Base-by-base conservation (phyloP, 2,797 vertebrate genomes). In the Manis pentadactyla region DNA sequence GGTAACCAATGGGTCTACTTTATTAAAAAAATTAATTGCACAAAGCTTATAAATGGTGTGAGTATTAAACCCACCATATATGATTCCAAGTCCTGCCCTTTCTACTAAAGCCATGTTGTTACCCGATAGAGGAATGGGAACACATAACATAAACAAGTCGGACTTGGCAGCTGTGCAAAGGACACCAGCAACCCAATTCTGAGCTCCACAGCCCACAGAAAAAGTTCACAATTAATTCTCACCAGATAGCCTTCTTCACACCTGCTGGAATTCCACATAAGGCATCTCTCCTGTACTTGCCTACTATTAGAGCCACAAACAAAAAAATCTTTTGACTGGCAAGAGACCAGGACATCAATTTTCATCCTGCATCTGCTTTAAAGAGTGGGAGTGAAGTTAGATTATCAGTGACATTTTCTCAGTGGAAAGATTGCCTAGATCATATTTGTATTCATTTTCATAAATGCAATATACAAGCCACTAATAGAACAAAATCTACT, bases 401-500 rank as follows among this genome's bases (percentile, higher is more conserved):
- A 94, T 91, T 94, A 97, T 96, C 59, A 9, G 90, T 96, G 97
- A 97, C 98, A 98, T 97, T 96, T 31, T 95, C 97, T 96, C 93
- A 51, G 92, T 90, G 78, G 34, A 97, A 96, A 97, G 91, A 97
- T 91, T 97, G 97, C 90, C 90, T 18, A 74, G 98, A 98, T 98
- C 96, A 85, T 98, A 98, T 98, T 98, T 98, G 98, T 98, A 98
- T 98, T 98, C 98, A 98, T 98, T 99, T 98, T 98, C 97, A 96
- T 98, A 98, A 98, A 97, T 97, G 98, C 96, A 97, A 98, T 98
- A 98, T 98, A 98, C 97, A 98, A 98, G 95, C 98, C 97, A 96
- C 98, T 98, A 98, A 98, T 98, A 98, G 98, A 98, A 98, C 98
- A 98, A 98, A 98, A 98, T 98, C 98, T 98, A 98, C 98, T 99